These are phyloP conservation scores for Pheucticus melanocephalus DNA, from an alignment of 2,113 vertebrate species.

Conservation along the genomic window DNA sequence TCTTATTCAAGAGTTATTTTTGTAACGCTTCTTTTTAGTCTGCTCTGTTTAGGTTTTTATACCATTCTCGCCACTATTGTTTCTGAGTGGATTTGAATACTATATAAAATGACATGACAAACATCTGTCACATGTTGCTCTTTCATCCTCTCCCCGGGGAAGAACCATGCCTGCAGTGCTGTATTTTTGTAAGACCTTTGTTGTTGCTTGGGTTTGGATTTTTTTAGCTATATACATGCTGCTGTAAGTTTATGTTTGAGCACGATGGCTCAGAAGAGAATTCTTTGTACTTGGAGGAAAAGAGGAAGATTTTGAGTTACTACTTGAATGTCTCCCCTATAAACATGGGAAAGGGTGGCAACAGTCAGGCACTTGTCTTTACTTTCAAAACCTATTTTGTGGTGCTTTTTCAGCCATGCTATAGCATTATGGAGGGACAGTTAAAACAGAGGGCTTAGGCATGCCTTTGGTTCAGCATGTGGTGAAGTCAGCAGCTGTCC, in stretches of 20 bases:
- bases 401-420: not conserved
- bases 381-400: not conserved
- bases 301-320: not conserved
- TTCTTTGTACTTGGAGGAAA: not conserved
- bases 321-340: not conserved
- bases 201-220: not conserved
- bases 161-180: not conserved
- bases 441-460: not conserved
- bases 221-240: not conserved
- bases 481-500: not conserved
- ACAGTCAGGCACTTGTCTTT: not conserved
- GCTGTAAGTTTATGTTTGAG: not conserved
- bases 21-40: not conserved
- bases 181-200: slow-evolving; percentile 2
- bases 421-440: not conserved
- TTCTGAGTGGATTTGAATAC: not conserved
- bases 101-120: slow-evolving; percentile 22
- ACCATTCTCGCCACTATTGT: not conserved
- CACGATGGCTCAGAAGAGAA: not conserved
- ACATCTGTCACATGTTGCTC: slow-evolving; percentile 51
- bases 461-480: not conserved
- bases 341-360: not conserved
- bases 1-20: slow-evolving; percentile 17
- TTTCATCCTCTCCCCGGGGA: slow-evolving; percentile 38
- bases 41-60: slow-evolving; percentile 4